phyloP scores from a whole-genome alignment of 2,113 vertebrate species.

The Eira barbara region DNA sequence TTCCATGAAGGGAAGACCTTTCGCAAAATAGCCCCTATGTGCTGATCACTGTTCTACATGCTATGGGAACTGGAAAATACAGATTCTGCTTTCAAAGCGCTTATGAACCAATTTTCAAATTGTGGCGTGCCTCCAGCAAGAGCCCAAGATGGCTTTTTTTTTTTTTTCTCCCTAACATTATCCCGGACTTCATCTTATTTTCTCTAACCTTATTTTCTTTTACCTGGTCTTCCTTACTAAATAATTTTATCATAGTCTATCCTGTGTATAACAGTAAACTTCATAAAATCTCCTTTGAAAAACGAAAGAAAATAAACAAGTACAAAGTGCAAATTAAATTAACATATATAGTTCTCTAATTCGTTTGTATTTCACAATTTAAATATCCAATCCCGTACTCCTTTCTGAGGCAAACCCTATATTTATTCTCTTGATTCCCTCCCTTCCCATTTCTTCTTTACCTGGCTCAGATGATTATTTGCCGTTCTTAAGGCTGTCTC shows the following conservation, averaged over 20 bases:
- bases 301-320: background rate
- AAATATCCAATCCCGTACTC: background rate
- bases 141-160: background rate
- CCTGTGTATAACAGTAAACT: background rate
- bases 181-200: background rate
- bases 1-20: background rate
- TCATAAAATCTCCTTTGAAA: slow-evolving; percentile 19
- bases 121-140: background rate
- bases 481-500: background rate
- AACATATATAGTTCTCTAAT: background rate
- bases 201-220: background rate
- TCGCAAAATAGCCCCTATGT: slow-evolving; percentile 12
- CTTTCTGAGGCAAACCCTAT: background rate
- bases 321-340: background rate
- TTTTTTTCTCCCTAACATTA: background rate
- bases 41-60: background rate
- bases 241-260: background rate
- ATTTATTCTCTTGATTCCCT: background rate
- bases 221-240: background rate
- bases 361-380: background rate
- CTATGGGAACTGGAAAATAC: slow-evolving; percentile 12
- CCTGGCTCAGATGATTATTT: background rate
- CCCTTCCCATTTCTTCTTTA: background rate
- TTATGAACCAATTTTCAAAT: background rate
- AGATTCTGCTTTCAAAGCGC: background rate